Evolutionary conservation across 2,797 vertebrate species (phyloP), one percentile per base, ranked within the genome.

Genomic region (Sebastes minor): DNA sequence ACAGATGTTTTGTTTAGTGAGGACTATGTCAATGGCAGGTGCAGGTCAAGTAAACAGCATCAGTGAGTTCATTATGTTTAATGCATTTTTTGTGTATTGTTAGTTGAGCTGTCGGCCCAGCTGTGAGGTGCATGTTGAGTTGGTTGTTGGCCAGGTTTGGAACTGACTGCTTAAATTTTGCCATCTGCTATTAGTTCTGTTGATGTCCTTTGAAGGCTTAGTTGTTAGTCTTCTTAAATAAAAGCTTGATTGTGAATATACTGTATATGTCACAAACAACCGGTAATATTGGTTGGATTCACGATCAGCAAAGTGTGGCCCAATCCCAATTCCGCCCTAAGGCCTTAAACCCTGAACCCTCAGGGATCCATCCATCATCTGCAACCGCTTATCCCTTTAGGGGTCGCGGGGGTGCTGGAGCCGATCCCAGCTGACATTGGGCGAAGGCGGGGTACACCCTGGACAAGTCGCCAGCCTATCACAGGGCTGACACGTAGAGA

Each of bases 101-200:
- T 35, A 53, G 11, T 74, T 56, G 49, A 42, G 72, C 25, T 35
- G 56, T 76, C 12, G 10, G 33, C 60, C 64, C 76, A 74, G 78
- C 75, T 76, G 79, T 23, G 68, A 46, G 60, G 28, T 67, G 42
- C 14, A 23, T 79, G 69, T 55, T 77, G 56, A 64, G 56, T 62
- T 67, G 67, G 78, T 71, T 74, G 56, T 80, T 60, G 57, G 49
- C 53, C 42, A 76, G 76, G 22, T 63, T 78, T 78, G 53, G 35
- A 75, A 74, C 62, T 74, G 62, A 81, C 55, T 74, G 52, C 62
- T 63, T 82, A 60, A 82, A 69, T 74, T 28, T 76, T 76, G n/a
- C 69, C 72, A 83, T 57, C 42, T 69, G 61, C 38, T 57, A 59
- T 79, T 63, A 74, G 38, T 64, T 80, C 13, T 63, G 57, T 74